These are phyloP conservation scores for Diceros bicornis DNA, from an alignment of 2,797 vertebrate species.

Conservation along the genomic window DNA sequence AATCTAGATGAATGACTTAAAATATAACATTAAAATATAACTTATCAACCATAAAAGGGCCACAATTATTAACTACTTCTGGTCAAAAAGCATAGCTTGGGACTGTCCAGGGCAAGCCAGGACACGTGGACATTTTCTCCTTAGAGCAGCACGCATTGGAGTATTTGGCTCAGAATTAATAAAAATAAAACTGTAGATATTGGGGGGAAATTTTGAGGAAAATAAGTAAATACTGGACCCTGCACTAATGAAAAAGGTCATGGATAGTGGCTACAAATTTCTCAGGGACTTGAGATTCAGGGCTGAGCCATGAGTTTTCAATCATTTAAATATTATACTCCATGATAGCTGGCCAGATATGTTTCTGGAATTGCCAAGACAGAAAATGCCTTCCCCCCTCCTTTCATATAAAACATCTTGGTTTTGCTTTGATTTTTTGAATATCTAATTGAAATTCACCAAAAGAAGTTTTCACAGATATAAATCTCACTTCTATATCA, in stretches of 20 bases:
- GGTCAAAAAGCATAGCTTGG: not conserved
- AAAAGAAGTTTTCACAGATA: constrained; percentile 13
- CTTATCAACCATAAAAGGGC: not conserved
- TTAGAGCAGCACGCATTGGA: not conserved
- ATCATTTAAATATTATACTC: not conserved
- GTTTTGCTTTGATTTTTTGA: constrained; percentile 44
- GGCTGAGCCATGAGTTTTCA: not conserved
- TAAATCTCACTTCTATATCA: not conserved
- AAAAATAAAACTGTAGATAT: constrained; percentile 43
- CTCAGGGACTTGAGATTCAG: not conserved
- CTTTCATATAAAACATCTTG: constrained; percentile 24
- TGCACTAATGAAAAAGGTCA: not conserved
- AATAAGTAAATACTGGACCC: not conserved
- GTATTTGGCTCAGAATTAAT: not conserved
- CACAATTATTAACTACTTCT: not conserved
- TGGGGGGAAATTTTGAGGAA: not conserved
- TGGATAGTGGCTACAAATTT: not conserved
- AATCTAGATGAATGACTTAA: not conserved
- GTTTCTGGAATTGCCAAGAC: not conserved
- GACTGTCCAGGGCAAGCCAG: not conserved
- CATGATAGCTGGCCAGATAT: not conserved
- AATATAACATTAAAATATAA: constrained; percentile 6
- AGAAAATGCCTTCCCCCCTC: not conserved
- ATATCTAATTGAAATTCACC: constrained; percentile 57
- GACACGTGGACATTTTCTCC: not conserved